phyloP scores from a whole-genome alignment of 2,797 vertebrate genomes.

The Sebastes trivittatus region DNA sequence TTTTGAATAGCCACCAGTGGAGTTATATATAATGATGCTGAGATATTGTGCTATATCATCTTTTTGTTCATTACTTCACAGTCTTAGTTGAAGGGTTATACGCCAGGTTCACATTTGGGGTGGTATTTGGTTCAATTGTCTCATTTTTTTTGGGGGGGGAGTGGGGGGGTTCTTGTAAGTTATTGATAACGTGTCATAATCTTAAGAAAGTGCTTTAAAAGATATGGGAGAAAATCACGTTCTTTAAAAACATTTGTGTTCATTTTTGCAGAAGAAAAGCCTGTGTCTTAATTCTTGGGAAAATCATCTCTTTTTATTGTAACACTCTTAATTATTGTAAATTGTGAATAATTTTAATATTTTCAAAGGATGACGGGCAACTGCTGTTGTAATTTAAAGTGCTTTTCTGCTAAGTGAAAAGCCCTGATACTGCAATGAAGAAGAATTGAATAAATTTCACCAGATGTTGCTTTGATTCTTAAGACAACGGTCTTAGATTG shows the following conservation, averaged over 20 bases:
- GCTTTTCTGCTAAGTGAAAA: constrained; percentile 87
- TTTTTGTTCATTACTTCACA: constrained; percentile 78
- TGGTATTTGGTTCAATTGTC: constrained; percentile 69
- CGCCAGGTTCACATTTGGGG: constrained; percentile 75
- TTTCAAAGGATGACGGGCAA: constrained; percentile 85
- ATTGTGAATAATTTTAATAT: constrained; percentile 95
- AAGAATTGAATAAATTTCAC: constrained; percentile 94
- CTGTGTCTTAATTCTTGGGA: constrained; percentile 79
- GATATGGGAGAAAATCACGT: constrained; percentile 69
- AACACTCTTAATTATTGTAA: constrained; percentile 92
- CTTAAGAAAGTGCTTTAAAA: constrained; percentile 82
- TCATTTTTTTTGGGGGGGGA: constrained; percentile 21
- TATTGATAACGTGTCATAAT: constrained; percentile 80
- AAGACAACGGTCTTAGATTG: constrained; percentile 78
- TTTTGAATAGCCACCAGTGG: constrained; percentile 65
- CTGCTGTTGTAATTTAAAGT: constrained; percentile 91
- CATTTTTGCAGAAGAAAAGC: constrained; percentile 83
- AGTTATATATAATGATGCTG: constrained; percentile 80
- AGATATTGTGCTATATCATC: constrained; percentile 85
- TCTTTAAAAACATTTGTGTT: constrained; percentile 87
- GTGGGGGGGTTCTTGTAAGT: constrained; percentile 65
- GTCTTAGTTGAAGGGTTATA: constrained; percentile 73
- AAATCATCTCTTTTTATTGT: constrained; percentile 84
- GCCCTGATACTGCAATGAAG: constrained; percentile 84
- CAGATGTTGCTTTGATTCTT: constrained; percentile 86